Base-by-base conservation (phyloP, 2,888 invertebrate genomes). In the Amiota minor region DNA sequence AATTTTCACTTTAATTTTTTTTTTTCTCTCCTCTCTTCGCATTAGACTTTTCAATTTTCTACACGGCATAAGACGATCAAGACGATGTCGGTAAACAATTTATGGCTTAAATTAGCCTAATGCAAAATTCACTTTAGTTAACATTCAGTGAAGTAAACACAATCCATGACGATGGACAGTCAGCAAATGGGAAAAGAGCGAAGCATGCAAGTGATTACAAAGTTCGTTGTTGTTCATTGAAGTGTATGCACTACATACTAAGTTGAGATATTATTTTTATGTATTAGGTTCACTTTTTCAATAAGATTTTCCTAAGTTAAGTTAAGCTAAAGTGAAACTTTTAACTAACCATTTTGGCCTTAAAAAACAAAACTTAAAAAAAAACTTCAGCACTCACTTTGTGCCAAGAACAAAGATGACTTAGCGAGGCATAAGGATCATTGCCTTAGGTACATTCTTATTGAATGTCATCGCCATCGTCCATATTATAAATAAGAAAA, bases 1-100 rank as follows among this genome's bases (percentile, higher is more conserved):
- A 87, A 87, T 88, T 88, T 87, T 81, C 80, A 82, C 79, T 84
- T 84, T 81, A 87, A 87, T 87, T 87, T 87, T 16, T 20, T 77
- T 75, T 74, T 72, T 65, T 74, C 75, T 74, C 76, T 76, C 75
- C 62, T 64, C 71, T 76, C 73, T 70, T 47, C 76, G 50, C 16
- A 53, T 45, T 50, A 50, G 53, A 53, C 67, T 68, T 68, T 53
- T 68, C 67, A 68, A 68, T 68, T 68, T 68, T 18, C 67, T 68
- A 20, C 46, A 16, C n/a, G 47, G 9, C 16, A 2, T 16, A 18
- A 59, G 59, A 59, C 35, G 4, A 18, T 9, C 14, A 11, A 10
- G 47, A 16, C 18, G 50, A 50, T 73, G 75, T 67, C 72, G 64
- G 78, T 77, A 75, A 76, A 75, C 82, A 87, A 88, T 87, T 88